A percentile compares a stretch with the other conserved stretches of the same genome.
These are phyloP conservation scores for Kryptolebias marmoratus DNA, from an alignment of 2,113 vertebrate genomes.

Conservation along the genomic window DNA sequence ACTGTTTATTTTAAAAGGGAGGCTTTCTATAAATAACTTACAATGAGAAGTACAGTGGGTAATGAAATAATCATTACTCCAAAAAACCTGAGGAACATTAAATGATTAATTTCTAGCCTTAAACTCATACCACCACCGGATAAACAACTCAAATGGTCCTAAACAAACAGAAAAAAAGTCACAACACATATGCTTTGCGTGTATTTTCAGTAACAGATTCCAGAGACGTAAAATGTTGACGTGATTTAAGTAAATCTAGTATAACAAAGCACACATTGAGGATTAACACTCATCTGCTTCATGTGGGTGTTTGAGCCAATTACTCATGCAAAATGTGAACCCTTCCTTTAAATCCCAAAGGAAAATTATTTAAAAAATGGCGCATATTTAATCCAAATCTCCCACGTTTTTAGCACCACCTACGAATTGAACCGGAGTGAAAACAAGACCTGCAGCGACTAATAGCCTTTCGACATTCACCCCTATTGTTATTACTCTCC, in stretches of 20 bases:
- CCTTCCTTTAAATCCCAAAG: not conserved
- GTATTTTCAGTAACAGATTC: not conserved
- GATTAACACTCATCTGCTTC: not conserved
- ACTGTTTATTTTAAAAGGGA: too few relatives aligned
- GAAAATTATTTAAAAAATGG: not conserved
- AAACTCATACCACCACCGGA: not conserved
- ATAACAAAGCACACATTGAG: not conserved
- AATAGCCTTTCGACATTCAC: not conserved
- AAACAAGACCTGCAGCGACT: slow-evolving; percentile 15
- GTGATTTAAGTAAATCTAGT: not conserved
- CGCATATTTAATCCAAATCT: slow-evolving; percentile 34
- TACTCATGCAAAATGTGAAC: not conserved
- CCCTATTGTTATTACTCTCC: slow-evolving; percentile 19
- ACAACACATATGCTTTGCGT: not conserved
- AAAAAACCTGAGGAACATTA: not conserved
- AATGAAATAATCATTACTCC: too few relatives aligned
- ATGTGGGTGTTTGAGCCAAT: not conserved
- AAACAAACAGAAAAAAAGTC: not conserved
- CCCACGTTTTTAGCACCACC: slow-evolving; percentile 36
- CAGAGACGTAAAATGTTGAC: not conserved
- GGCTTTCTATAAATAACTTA: too few relatives aligned
- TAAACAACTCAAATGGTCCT: too few relatives aligned
- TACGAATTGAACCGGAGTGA: slow-evolving; percentile 45
- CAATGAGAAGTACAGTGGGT: too few relatives aligned
- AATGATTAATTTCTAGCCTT: not conserved